A percentile compares a stretch with the other conserved stretches of the same genome.
These are phyloP conservation scores for Cygnus atratus DNA, from an alignment of 2,113 vertebrate genomes.

Conservation along the genomic window DNA sequence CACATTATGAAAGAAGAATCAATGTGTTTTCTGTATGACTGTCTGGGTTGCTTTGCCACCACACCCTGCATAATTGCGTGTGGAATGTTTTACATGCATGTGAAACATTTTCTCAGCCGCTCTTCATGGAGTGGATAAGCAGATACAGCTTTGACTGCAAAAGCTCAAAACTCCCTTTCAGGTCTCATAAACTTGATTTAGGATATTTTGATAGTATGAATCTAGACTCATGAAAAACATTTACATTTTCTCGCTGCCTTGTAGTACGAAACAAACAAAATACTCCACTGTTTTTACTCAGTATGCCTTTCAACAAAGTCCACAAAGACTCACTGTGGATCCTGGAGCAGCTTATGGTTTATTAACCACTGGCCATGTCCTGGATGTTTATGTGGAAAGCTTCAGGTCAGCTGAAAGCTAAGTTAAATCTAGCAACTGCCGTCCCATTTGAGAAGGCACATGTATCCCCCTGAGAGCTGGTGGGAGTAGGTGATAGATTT, in stretches of 20 bases:
- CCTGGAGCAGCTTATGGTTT: constrained; percentile 51
- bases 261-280: constrained; percentile 2
- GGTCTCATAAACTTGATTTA: constrained; percentile 57
- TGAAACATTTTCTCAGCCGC: background rate
- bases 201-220: constrained; percentile 62
- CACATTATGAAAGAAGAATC: constrained; percentile 42
- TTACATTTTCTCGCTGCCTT: constrained; percentile 36
- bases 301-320: constrained; percentile 55
- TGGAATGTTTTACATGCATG: constrained; percentile 70
- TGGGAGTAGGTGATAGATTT: background rate
- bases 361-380: constrained; percentile 45
- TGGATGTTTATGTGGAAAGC: constrained; percentile 51
- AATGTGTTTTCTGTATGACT: constrained; percentile 71
- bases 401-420: constrained; percentile 21
- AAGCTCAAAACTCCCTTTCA: constrained; percentile 59
- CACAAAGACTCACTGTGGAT: constrained; percentile 61
- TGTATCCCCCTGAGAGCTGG: background rate
- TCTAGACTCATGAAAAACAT: constrained; percentile 62
- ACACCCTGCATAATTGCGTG: constrained; percentile 57
- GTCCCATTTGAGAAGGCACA: background rate
- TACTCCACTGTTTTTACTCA: constrained; percentile 55
- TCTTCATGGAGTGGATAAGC: constrained; percentile 27
- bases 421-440: background rate
- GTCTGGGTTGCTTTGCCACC: constrained; percentile 55
- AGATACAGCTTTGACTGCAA: background rate